Conservation (phyloP, 2,888 invertebrate genomes). For the Epsilonema sp. region DNA sequence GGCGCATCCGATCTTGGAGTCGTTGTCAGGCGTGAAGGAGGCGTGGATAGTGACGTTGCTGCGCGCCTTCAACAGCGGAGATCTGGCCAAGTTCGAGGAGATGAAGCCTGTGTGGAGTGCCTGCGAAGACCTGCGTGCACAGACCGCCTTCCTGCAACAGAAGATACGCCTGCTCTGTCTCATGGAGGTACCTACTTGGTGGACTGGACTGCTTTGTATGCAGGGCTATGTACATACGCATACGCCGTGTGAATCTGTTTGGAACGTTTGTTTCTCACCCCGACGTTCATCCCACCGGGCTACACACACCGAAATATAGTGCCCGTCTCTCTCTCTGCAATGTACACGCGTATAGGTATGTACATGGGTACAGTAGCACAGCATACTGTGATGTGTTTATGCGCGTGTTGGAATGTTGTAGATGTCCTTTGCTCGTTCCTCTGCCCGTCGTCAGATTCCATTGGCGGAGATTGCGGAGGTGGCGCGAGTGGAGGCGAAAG, state of each 20-base stretch:
- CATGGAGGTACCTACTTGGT: conserved; percentile 67
- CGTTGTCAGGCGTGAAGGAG: conserved; percentile 55
- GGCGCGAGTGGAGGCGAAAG: conserved; percentile 51
- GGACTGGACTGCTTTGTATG: too few relatives aligned
- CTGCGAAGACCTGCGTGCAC: conserved; percentile 23
- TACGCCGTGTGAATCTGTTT: too few relatives aligned
- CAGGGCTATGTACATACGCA: too few relatives aligned
- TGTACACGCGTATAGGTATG: too few relatives aligned
- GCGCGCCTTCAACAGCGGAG: conserved; percentile 63
- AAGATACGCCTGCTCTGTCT: conserved; percentile 85
- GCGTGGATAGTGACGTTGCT: conserved; percentile 57
- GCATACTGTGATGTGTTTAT: too few relatives aligned
- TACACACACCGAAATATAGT: too few relatives aligned
- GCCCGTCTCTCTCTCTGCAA: too few relatives aligned
- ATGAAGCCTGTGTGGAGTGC: conserved; percentile 42
- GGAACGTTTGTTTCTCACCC: too few relatives aligned
- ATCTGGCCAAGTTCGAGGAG: conserved; percentile 51
- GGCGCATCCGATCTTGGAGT: conserved; percentile 76
- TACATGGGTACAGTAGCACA: too few relatives aligned
- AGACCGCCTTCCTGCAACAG: conserved; percentile 35
- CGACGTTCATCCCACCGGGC: too few relatives aligned
- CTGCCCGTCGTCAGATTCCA: conserved; percentile 59
- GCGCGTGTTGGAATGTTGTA: too few relatives aligned
- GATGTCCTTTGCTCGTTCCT: conserved; percentile 87
- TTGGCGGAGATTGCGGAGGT: conserved; percentile 73